phyloP scores from a whole-genome alignment of 2,113 vertebrate genomes.

The Upupa epops region DNA sequence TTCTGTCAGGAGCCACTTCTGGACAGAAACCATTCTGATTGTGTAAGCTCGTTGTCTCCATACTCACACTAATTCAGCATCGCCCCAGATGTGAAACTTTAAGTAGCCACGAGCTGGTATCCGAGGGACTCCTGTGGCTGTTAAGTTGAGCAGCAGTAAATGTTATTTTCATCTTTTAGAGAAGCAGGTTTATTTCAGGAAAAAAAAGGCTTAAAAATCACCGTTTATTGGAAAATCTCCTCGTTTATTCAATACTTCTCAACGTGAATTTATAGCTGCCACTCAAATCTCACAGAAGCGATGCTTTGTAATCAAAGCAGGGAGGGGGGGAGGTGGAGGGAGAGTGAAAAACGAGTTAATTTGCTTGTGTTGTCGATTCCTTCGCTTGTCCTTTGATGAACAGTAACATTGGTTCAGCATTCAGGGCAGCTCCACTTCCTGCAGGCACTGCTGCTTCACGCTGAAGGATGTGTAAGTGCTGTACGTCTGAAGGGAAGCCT shows the following conservation, averaged over 20 bases:
- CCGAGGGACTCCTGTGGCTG: background rate
- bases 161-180: background rate
- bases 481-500: background rate
- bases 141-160: background rate
- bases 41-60: fast-evolving
- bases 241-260: background rate
- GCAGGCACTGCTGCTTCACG: background rate
- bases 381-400: background rate
- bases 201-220: background rate
- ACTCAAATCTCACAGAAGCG: background rate
- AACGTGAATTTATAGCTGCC: background rate
- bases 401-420: background rate
- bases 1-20: no score
- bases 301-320: background rate
- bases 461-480: background rate
- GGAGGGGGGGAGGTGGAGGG: background rate
- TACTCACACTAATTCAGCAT: fast-evolving
- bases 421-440: background rate
- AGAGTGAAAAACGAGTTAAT: background rate
- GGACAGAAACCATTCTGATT: no score
- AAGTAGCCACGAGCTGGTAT: constrained; percentile 15
- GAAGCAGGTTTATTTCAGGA: background rate
- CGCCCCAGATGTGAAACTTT: background rate
- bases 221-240: background rate
- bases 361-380: background rate